phyloP scores from a whole-genome alignment of 2,888 invertebrate species.

The Lydus trimaculatus region DNA sequence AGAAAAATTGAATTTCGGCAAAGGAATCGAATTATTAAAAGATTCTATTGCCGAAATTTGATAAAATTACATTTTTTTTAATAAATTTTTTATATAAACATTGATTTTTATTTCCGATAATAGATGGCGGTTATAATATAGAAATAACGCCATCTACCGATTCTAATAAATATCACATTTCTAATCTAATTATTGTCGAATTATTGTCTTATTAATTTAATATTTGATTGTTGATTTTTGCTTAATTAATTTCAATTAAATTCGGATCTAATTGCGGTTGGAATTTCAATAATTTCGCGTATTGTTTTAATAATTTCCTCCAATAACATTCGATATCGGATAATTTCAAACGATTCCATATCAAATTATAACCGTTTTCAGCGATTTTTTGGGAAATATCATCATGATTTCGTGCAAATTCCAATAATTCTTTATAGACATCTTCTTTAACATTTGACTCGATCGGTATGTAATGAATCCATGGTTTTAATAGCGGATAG shows the following conservation, averaged over 20 bases:
- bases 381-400: conserved; percentile 79
- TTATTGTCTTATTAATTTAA: conserved; percentile 27
- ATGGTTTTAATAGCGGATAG: conserved; percentile 87
- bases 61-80: conserved; percentile 22
- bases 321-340: conserved; percentile 89
- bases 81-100: neutral
- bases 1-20: conserved; percentile 54
- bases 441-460: conserved; percentile 68
- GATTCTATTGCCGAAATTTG: conserved; percentile 57
- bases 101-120: neutral
- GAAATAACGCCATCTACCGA: neutral
- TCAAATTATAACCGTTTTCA: conserved; percentile 79
- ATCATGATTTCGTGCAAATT: conserved; percentile 81
- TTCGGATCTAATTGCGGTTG: conserved; percentile 67
- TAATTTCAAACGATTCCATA: conserved; percentile 83
- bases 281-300: conserved; percentile 77
- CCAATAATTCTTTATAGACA: conserved; percentile 75
- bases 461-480: conserved; percentile 95
- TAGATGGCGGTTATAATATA: neutral
- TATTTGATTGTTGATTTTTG: neutral
- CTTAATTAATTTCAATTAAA: conserved; percentile 63
- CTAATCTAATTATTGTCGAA: conserved; percentile 32
- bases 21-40: conserved; percentile 40
- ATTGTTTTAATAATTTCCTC: conserved; percentile 76
- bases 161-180: conserved; percentile 24